These are phyloP conservation scores for Triplophysa bombifrons DNA, from an alignment of 2,797 vertebrate species.

Conservation along the genomic window DNA sequence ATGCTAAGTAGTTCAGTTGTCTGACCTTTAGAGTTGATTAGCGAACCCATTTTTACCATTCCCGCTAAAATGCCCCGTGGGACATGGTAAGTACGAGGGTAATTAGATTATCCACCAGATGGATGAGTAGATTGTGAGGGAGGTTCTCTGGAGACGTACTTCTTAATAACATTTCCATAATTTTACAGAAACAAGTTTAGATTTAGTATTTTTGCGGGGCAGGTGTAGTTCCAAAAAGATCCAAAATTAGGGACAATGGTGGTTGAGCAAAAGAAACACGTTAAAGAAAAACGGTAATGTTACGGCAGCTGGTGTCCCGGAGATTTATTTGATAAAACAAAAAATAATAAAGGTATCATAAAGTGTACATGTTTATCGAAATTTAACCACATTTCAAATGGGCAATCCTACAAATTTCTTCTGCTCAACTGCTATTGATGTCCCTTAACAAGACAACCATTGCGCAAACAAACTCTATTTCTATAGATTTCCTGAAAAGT, in stretches of 20 bases:
- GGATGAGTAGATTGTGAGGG: conserved; percentile 37
- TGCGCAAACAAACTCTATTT: conserved; percentile 63
- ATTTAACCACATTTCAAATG: too few relatives aligned
- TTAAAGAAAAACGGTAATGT: too few relatives aligned
- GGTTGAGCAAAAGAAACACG: too few relatives aligned
- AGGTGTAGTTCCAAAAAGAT: conserved; percentile 10
- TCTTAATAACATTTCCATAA: neutral
- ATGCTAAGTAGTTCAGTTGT: conserved; percentile 72
- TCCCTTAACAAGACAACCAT: conserved; percentile 57
- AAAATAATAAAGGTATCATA: too few relatives aligned
- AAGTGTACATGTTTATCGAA: too few relatives aligned
- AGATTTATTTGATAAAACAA: too few relatives aligned
- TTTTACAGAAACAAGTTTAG: conserved; percentile 10
- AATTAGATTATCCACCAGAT: conserved; percentile 73
- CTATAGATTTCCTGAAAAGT: conserved; percentile 62
- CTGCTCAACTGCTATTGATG: conserved; percentile 42
- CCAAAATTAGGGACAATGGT: conserved; percentile 48
- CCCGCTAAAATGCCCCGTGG: conserved; percentile 68
- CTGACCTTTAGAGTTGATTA: conserved; percentile 72
- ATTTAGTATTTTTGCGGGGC: neutral
- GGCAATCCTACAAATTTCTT: conserved; percentile 9
- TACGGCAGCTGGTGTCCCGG: too few relatives aligned
- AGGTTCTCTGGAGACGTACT: neutral
- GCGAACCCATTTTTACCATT: conserved; percentile 63
- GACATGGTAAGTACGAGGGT: conserved; percentile 67